Evolutionary conservation across 2,113 vertebrate species (phyloP), one percentile per base, ranked within the genome.

Genomic region (Himantopus leucocephalus): DNA sequence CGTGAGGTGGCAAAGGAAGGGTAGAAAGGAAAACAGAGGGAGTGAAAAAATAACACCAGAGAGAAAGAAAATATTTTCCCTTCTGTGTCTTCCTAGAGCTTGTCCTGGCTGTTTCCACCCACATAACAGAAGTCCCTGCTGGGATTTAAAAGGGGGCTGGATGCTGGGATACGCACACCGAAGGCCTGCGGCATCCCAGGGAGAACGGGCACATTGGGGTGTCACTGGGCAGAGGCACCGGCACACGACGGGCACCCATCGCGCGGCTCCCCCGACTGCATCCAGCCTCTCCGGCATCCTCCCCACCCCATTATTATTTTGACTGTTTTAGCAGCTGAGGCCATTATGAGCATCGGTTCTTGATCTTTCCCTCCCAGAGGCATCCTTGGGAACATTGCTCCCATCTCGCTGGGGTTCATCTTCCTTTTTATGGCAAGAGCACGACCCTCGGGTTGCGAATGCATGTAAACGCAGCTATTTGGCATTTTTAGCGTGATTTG

Each of bases 341-440:
- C 87, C 93, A 96, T 96, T 96, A 96, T 1, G 39, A 95, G 73
- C 91, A 85, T 81, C 4, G 9, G 66, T 82, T 92, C 95, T 88
- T 96, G 92, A 94, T 94, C 97, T 94, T 90, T 87, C 85, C 95
- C 96, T 95, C 82, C 93, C 91, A 92, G 79, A 88, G 88, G 82
- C 96, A 97, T 95, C 83, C 92, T 89, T 81, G 84, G 94, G 93
- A 94, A 79, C 91, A 79, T 58, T 0, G n/a, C 77, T 97, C 71
- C 85, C 92, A 81, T 91, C 90, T 94, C 48, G 8, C 83, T 3
- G 3, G 90, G 72, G 89, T 91, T 96, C 96, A 94, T 92, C 94
- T 94, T 73, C 87, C 85, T 80, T 94, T 97, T 74, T 87, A 92
- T 67, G 81, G 92, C 91, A 95, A 96, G 96, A 96, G 92, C 92